Conservation (phyloP, 1,140 invertebrate species). For the Kradibia gibbosae region DNA sequence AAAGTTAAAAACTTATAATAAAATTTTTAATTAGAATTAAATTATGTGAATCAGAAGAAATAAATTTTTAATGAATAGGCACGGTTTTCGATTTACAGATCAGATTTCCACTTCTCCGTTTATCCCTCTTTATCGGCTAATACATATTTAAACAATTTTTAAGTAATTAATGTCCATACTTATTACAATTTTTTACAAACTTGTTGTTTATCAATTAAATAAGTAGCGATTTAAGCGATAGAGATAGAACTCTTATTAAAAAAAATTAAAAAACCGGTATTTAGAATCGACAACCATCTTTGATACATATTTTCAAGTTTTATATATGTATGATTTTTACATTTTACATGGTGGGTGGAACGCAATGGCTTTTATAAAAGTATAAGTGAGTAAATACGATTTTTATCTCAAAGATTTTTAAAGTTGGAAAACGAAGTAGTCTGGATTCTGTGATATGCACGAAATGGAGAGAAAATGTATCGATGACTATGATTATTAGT, state of each 20-base stretch:
- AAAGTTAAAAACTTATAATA: too few species aligned
- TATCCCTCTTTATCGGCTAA: constrained; percentile 10
- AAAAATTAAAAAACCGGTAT: constrained; percentile 35
- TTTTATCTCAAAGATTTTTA: not conserved
- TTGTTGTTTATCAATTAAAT: constrained; percentile 40
- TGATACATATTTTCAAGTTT: too few species aligned
- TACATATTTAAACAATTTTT: constrained; percentile 16
- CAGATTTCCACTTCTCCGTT: constrained; percentile 22
- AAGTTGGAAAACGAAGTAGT: not conserved
- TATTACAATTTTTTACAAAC: constrained; percentile 19
- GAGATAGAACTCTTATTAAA: not conserved
- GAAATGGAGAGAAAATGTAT: not conserved
- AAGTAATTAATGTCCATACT: not conserved
- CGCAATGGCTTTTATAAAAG: constrained; percentile 13
- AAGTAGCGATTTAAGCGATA: not conserved
- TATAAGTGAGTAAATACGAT: not conserved
- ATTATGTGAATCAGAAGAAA: too few species aligned
- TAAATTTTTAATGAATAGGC: too few species aligned
- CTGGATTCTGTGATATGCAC: not conserved
- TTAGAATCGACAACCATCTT: not conserved
- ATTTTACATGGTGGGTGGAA: not conserved
- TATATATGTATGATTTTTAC: not conserved
- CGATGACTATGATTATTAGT: too few species aligned
- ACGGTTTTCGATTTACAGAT: too few species aligned
- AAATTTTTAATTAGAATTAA: too few species aligned